A percentile compares a stretch with the other conserved stretches of the same genome.
These are phyloP conservation scores for Zosterops lateralis DNA, from an alignment of 2,113 vertebrate species.

Conservation along the genomic window DNA sequence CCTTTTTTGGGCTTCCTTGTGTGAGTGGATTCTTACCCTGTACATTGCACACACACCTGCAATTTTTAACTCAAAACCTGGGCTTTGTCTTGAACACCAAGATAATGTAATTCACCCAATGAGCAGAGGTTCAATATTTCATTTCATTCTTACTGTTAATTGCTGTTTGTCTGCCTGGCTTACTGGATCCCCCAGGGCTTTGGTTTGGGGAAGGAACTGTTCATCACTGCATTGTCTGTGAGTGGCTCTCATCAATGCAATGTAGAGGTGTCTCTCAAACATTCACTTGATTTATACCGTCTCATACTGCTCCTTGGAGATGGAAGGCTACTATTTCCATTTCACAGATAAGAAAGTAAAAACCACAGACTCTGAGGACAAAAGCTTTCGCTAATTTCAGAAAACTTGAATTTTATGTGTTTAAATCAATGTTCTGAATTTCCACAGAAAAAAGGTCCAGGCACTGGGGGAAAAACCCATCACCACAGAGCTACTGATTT, in stretches of 20 bases:
- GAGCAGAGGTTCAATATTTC: conserved; percentile 27
- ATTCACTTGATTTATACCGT: neutral
- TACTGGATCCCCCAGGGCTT: neutral
- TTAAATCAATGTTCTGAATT: neutral
- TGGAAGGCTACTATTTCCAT: neutral
- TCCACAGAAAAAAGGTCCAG: neutral
- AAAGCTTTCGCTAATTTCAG: neutral
- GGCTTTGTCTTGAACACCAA: neutral
- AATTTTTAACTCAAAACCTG: neutral
- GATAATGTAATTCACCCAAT: neutral
- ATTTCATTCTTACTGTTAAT: conserved; percentile 26
- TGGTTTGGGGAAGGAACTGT: neutral
- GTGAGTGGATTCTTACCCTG: neutral
- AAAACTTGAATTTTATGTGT: neutral
- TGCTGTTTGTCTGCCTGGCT: neutral
- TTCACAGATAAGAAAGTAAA: neutral
- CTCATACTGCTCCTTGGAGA: neutral
- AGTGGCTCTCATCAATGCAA: neutral
- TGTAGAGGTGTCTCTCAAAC: neutral
- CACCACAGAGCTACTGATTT: neutral
- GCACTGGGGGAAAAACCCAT: neutral
- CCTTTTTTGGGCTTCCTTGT: neutral
- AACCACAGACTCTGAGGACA: neutral
- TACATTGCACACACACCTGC: neutral
- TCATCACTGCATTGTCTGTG: neutral